Percentiles rank a stretch among this genome's conserved stretches.
These are phyloP conservation scores for Pectinophora gossypiella DNA, from an alignment of 1,140 invertebrate genomes.

Conservation along the genomic window DNA sequence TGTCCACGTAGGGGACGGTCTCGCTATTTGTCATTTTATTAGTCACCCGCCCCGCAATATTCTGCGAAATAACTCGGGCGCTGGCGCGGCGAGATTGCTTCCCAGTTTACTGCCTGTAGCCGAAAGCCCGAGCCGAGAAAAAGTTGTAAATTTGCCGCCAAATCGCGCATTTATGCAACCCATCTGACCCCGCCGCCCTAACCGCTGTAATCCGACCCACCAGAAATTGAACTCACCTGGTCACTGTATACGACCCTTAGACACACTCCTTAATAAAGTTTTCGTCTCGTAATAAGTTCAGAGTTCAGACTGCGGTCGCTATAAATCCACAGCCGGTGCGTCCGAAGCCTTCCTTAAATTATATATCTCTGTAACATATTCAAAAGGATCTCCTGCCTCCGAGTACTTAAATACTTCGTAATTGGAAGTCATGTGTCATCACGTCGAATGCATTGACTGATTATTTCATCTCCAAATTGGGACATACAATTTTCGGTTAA, in stretches of 20 bases:
- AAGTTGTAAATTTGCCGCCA: constrained; percentile 69
- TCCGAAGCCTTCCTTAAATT: background rate
- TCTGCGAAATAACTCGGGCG: constrained; percentile 64
- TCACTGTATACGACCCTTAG: background rate
- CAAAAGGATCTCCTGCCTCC: no score
- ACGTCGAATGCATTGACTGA: background rate
- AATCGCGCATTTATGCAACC: constrained; percentile 65
- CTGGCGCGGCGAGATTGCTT: constrained; percentile 64
- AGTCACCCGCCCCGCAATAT: constrained; percentile 65
- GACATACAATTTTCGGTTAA: background rate
- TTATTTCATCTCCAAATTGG: background rate
- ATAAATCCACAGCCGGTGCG: no score
- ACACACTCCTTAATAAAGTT: background rate
- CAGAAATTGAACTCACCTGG: constrained; percentile 47
- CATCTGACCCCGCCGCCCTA: constrained; percentile 46
- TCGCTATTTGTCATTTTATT: constrained; percentile 71
- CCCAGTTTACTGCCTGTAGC: constrained; percentile 61
- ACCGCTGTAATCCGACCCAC: constrained; percentile 38
- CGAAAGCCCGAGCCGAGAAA: constrained; percentile 48
- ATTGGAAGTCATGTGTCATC: no score
- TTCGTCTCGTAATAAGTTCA: background rate
- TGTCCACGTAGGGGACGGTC: constrained; percentile 26
- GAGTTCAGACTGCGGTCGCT: background rate
- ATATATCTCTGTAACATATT: background rate
- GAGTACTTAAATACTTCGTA: no score